phyloP scores from a whole-genome alignment of 2,797 vertebrate genomes.

The Mormyrops boulengeri region DNA sequence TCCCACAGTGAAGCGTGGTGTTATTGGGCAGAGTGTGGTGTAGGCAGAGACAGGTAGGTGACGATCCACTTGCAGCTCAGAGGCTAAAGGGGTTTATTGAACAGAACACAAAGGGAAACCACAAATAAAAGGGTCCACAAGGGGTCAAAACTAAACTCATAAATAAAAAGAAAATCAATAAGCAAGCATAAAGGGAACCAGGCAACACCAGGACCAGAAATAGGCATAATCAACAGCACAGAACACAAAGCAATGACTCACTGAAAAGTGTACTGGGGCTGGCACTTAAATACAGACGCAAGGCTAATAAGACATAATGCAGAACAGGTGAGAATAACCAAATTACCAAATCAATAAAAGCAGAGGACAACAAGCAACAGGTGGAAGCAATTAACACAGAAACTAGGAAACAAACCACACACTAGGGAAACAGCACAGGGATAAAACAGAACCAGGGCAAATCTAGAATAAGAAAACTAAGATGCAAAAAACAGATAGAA shows the following conservation, averaged over 20 bases:
- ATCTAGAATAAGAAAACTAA: not conserved
- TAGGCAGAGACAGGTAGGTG: not conserved
- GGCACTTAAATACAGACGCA: not conserved
- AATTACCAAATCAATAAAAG: not conserved
- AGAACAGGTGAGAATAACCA: not conserved
- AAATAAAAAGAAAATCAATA: not conserved
- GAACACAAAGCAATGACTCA: not conserved
- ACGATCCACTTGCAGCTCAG: not conserved
- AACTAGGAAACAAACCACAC: not conserved
- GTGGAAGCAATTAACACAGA: not conserved
- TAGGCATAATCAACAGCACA: not conserved
- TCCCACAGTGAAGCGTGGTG: not conserved
- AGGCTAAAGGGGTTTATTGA: not conserved
- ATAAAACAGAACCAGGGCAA: not conserved
- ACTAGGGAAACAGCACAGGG: not conserved
- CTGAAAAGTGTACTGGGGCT: not conserved
- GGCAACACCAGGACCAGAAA: no score
- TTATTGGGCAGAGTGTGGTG: not conserved
- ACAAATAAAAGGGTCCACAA: not conserved
- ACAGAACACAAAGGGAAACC: not conserved
- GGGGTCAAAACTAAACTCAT: not conserved
- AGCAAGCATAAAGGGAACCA: not conserved
- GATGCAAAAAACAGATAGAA: not conserved
- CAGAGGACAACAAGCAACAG: not conserved
- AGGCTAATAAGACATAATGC: not conserved